Percentiles rank a stretch among this genome's conserved stretches.
These are phyloP conservation scores for Lagria hirta DNA, from an alignment of 2,888 invertebrate genomes.

Conservation along the genomic window DNA sequence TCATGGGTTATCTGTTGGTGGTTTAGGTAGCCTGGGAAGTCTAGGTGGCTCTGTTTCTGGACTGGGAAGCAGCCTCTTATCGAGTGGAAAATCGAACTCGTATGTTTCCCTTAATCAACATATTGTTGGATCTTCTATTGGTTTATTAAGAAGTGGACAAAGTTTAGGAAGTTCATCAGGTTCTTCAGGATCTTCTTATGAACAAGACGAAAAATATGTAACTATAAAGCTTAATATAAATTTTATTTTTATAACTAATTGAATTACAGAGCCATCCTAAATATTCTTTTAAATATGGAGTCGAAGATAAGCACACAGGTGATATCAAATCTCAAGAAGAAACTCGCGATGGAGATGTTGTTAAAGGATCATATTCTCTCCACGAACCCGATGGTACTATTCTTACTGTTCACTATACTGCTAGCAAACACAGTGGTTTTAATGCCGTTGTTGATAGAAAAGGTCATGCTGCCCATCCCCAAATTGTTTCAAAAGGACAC, in stretches of 20 bases:
- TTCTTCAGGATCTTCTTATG: too few relatives aligned
- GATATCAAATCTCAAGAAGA: constrained; percentile 61
- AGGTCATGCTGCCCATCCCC: constrained; percentile 56
- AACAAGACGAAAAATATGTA: too few relatives aligned
- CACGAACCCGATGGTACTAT: constrained; percentile 61
- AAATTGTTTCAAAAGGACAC: constrained; percentile 28
- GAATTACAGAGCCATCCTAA: constrained; percentile 56
- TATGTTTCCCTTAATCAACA: too few relatives aligned
- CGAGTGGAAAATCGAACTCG: too few relatives aligned
- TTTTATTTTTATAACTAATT: constrained; percentile 1
- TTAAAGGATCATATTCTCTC: constrained; percentile 60
- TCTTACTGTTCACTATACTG: constrained; percentile 60
- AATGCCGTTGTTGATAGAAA: constrained; percentile 46
- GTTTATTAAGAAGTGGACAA: too few relatives aligned
- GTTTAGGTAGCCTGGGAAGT: too few relatives aligned
- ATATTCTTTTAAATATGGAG: constrained; percentile 61
- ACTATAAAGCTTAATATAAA: too few relatives aligned
- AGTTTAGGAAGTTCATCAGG: too few relatives aligned
- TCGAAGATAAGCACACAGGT: constrained; percentile 60
- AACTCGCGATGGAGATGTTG: constrained; percentile 58
- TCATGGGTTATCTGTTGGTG: too few relatives aligned
- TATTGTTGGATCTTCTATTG: too few relatives aligned
- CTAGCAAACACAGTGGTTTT: constrained; percentile 60
- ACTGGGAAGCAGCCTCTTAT: constrained; percentile 5
- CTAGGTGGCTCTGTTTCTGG: not conserved